These are phyloP conservation scores for Drosophila aff. DNA, from an alignment of 1,140 invertebrate genomes.

Conservation along the genomic window DNA sequence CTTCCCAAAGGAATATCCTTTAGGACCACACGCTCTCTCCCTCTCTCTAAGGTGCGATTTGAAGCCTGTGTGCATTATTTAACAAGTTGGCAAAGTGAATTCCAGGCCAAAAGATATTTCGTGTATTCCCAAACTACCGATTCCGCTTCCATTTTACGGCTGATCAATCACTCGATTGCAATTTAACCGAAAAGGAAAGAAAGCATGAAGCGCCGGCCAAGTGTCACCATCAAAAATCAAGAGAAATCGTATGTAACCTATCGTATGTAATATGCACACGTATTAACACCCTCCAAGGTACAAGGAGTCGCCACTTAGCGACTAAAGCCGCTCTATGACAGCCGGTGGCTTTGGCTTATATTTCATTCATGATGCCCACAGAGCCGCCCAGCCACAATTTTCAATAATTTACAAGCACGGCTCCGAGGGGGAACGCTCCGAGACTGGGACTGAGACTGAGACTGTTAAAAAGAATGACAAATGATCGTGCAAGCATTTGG, in stretches of 20 bases:
- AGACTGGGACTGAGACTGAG: slow-evolving; percentile 11
- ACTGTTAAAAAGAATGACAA: slow-evolving; percentile 80
- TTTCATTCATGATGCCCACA: slow-evolving; percentile 70
- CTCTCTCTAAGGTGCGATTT: background rate
- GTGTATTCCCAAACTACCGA: slow-evolving; percentile 46
- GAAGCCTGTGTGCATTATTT: slow-evolving; percentile 23
- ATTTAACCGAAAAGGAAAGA: slow-evolving; percentile 2
- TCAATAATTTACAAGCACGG: slow-evolving; percentile 66
- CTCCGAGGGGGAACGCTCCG: slow-evolving; percentile 7
- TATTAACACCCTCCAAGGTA: background rate
- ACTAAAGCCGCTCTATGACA: slow-evolving; percentile 57
- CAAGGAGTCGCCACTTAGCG: slow-evolving; percentile 66
- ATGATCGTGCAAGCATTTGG: slow-evolving; percentile 83
- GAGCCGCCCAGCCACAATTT: slow-evolving; percentile 49
- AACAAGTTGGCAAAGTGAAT: slow-evolving; percentile 15
- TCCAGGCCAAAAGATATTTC: slow-evolving; percentile 33
- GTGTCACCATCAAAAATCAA: slow-evolving; percentile 30
- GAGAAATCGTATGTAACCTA: slow-evolving; percentile 21
- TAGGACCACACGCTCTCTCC: background rate
- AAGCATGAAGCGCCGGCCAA: background rate
- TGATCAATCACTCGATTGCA: slow-evolving; percentile 49
- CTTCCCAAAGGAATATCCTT: background rate
- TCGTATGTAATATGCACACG: too few relatives aligned
- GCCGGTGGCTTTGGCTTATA: slow-evolving; percentile 71
- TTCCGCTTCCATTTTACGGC: slow-evolving; percentile 41